A percentile compares a stretch with the other conserved stretches of the same genome.
Conservation (phyloP, 2,797 vertebrate genomes). For the Botia kubotai region DNA sequence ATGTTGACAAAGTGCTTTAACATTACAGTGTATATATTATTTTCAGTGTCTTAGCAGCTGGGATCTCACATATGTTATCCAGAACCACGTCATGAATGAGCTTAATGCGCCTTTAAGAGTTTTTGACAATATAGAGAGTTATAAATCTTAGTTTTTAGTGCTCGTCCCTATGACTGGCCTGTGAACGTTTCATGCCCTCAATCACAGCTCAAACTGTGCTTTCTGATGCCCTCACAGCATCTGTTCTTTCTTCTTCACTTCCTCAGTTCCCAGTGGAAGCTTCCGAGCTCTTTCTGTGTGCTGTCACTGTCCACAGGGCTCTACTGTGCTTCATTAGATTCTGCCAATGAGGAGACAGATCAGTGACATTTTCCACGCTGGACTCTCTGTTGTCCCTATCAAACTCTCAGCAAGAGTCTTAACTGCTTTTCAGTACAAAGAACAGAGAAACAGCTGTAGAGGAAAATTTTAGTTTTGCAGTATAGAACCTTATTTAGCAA, state of each 20-base stretch:
- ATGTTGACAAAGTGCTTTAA: slow-evolving; percentile 19
- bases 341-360: slow-evolving; percentile 32
- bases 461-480: too few relatives aligned
- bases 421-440: neutral
- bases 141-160: neutral
- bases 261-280: slow-evolving; percentile 24
- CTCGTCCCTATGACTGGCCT: neutral
- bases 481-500: too few relatives aligned
- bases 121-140: neutral
- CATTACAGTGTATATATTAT: slow-evolving; percentile 43
- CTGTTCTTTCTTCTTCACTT: slow-evolving; percentile 29
- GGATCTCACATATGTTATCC: slow-evolving; percentile 41
- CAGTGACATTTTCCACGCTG: slow-evolving; percentile 20
- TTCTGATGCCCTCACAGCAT: slow-evolving; percentile 23
- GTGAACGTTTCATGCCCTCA: neutral
- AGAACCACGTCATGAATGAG: slow-evolving; percentile 11
- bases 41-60: slow-evolving; percentile 25
- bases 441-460: too few relatives aligned
- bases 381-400: slow-evolving; percentile 19
- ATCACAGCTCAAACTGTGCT: neutral
- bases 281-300: slow-evolving; percentile 23
- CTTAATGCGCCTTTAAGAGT: neutral
- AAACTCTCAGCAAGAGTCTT: slow-evolving; percentile 25
- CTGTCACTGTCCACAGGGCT: slow-evolving; percentile 8
- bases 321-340: slow-evolving; percentile 17